These are phyloP conservation scores for Agelastica alni DNA, from an alignment of 2,888 invertebrate species.

Conservation along the genomic window DNA sequence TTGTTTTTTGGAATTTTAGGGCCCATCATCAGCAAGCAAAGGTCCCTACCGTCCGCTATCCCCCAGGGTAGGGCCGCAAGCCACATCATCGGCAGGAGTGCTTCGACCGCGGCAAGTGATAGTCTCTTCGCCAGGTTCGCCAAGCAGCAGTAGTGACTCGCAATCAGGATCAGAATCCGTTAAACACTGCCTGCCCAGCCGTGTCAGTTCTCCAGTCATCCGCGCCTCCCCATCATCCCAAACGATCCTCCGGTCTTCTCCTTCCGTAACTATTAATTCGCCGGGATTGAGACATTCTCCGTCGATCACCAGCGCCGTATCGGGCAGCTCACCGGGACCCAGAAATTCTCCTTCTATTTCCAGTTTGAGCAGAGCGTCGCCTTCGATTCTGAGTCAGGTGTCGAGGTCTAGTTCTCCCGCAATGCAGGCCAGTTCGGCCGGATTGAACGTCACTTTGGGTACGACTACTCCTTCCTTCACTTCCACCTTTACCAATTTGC, in stretches of 20 bases:
- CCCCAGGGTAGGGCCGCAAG: conserved; percentile 66
- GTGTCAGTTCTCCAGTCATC: conserved; percentile 55
- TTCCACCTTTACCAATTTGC: conserved; percentile 50
- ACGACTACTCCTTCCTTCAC: conserved; percentile 52
- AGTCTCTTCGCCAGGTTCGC: conserved; percentile 78
- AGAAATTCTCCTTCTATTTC: conserved; percentile 52
- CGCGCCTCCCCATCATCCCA: conserved; percentile 56
- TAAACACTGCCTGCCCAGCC: conserved; percentile 63
- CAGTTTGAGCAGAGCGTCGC: conserved; percentile 57
- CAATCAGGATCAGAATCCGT: conserved; percentile 79
- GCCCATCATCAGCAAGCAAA: conserved; percentile 74
- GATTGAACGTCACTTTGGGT: conserved; percentile 66
- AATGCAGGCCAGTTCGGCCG: conserved; percentile 64
- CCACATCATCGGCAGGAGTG: conserved; percentile 50
- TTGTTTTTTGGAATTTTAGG: conserved; percentile 52
- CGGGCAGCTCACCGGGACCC: conserved; percentile 39
- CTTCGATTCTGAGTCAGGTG: conserved; percentile 47
- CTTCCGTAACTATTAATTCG: conserved; percentile 46
- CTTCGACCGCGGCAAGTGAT: conserved; percentile 62
- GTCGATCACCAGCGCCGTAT: conserved; percentile 34
- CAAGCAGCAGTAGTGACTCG: conserved; percentile 77
- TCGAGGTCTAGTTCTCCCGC: conserved; percentile 55
- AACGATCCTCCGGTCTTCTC: conserved; percentile 55
- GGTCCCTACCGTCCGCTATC: conserved; percentile 74
- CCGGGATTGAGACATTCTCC: conserved; percentile 43